Evolutionary conservation across 1,140 invertebrate genomes (phyloP).

Genomic region (Latrodectus geometricus): DNA sequence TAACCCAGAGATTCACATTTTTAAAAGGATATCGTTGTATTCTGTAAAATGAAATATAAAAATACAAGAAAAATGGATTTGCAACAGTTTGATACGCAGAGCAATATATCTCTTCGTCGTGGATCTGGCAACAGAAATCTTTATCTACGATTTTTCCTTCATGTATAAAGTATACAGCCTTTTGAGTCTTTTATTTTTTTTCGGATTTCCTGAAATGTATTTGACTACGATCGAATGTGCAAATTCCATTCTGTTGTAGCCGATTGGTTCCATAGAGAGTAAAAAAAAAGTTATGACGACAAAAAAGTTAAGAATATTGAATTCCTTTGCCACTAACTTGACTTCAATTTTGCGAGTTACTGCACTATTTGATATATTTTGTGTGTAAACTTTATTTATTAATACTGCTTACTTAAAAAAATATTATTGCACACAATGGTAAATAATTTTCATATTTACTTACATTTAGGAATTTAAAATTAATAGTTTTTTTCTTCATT

Average conservation of each 20-base stretch:
- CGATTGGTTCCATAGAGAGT: neutral
- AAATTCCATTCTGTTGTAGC: conserved; percentile 22
- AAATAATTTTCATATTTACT: too few relatives aligned
- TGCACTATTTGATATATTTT: too few relatives aligned
- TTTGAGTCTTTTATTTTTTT: conserved; percentile 29
- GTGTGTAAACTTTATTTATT: too few relatives aligned
- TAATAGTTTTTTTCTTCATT: too few relatives aligned
- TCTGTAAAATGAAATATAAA: conserved; percentile 27
- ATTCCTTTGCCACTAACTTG: too few relatives aligned
- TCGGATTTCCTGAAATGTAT: conserved; percentile 25
- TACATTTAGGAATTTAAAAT: too few relatives aligned
- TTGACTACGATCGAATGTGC: conserved; percentile 48
- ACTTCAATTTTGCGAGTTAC: too few relatives aligned
- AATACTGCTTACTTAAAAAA: too few relatives aligned
- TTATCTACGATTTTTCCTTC: neutral
- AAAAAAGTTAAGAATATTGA: too few relatives aligned
- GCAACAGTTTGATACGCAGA: conserved; percentile 6
- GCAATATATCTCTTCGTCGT: conserved; percentile 3
- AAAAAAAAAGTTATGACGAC: neutral
- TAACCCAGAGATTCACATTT: conserved; percentile 23
- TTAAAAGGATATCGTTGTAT: conserved; percentile 47
- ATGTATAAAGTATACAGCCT: neutral
- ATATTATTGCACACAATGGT: too few relatives aligned
- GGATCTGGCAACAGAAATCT: neutral
- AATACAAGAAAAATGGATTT: conserved; percentile 10